Evolutionary conservation across 2,113 vertebrate genomes (phyloP).

Genomic region (Plotosus lineatus): DNA sequence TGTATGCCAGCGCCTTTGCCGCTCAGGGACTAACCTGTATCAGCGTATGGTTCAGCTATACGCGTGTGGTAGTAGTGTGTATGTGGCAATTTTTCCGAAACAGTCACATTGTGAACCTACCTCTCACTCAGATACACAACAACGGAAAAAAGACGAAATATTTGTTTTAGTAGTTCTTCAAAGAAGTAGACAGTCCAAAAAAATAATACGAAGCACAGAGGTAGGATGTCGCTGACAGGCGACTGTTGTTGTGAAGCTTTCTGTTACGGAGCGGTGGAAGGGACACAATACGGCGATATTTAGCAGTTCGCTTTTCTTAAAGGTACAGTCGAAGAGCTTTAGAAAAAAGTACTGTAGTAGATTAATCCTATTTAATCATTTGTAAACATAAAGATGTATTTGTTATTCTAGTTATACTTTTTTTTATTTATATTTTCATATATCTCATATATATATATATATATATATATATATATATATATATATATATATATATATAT

Average conservation of each 20-base stretch:
- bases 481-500: too few relatives aligned
- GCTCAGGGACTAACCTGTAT: not conserved
- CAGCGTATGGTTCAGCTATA: not conserved
- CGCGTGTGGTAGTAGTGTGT: not conserved
- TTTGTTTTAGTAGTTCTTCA: not conserved
- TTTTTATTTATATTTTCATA: too few relatives aligned
- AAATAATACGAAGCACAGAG: too few relatives aligned
- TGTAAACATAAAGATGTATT: too few relatives aligned
- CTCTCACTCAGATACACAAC: not conserved
- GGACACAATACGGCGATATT: constrained; percentile 22
- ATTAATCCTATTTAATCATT: too few relatives aligned
- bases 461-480: too few relatives aligned
- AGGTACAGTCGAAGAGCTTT: not conserved
- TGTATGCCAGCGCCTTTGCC: constrained; percentile 27
- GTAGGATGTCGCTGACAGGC: not conserved
- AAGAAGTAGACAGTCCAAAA: not conserved
- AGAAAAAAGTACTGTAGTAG: too few relatives aligned
- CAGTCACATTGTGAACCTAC: not conserved
- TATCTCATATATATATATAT: too few relatives aligned
- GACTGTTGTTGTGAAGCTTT: constrained; percentile 26
- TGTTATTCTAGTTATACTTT: too few relatives aligned
- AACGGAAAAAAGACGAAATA: not conserved
- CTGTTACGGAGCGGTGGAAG: constrained; percentile 16
- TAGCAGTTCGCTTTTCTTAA: constrained; percentile 32
- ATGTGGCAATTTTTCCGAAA: not conserved